These are phyloP conservation scores for Tortrix viridana DNA, from an alignment of 2,888 invertebrate genomes.

Conservation along the genomic window DNA sequence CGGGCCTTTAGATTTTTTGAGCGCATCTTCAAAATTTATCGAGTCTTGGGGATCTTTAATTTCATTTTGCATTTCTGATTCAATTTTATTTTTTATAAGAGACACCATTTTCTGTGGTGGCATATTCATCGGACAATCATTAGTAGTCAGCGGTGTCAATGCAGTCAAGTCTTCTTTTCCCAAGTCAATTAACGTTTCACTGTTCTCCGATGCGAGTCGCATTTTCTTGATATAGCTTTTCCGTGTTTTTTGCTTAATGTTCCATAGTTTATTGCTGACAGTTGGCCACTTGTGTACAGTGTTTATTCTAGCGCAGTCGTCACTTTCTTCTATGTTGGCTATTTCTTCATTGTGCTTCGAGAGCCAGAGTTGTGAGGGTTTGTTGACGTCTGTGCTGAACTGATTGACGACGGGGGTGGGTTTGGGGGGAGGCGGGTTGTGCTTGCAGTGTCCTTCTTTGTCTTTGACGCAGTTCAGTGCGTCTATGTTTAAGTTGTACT, in stretches of 20 bases:
- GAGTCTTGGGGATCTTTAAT: constrained; percentile 38
- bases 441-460: constrained; percentile 68
- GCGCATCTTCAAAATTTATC: constrained; percentile 25
- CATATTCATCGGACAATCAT: constrained; percentile 41
- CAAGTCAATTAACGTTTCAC: constrained; percentile 56
- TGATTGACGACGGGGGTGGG: constrained; percentile 34
- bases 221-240: constrained; percentile 62
- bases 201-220: constrained; percentile 58
- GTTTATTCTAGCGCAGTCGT: constrained; percentile 68
- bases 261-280: constrained; percentile 65
- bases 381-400: constrained; percentile 45
- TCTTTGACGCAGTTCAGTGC: constrained; percentile 72
- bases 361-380: constrained; percentile 47
- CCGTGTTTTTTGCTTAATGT: constrained; percentile 57
- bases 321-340: constrained; percentile 52
- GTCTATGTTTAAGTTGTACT: constrained; percentile 70
- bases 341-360: constrained; percentile 51
- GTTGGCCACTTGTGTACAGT: constrained; percentile 69
- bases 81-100: constrained; percentile 23
- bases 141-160: constrained; percentile 40
- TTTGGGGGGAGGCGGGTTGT: constrained; percentile 56
- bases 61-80: constrained; percentile 32
- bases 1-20: constrained; percentile 49
- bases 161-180: constrained; percentile 59
- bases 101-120: constrained; percentile 32